Evolutionary conservation across 1,140 invertebrate genomes (phyloP).

Genomic region (Penaeus vannamei): DNA sequence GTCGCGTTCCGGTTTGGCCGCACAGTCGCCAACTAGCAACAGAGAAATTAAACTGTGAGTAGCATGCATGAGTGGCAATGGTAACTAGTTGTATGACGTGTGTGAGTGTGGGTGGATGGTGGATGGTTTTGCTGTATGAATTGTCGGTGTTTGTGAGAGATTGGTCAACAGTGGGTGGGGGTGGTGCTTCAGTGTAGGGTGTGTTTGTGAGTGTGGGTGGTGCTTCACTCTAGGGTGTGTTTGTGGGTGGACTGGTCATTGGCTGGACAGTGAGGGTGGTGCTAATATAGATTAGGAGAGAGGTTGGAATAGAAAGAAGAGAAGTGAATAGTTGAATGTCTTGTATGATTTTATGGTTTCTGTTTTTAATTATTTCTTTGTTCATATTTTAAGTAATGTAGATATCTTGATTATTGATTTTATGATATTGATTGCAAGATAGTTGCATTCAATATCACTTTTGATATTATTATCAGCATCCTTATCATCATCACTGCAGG

Average conservation of each 20-base stretch:
- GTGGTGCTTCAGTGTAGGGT: too few species aligned
- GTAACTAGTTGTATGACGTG: background rate
- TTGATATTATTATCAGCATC: background rate
- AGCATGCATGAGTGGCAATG: background rate
- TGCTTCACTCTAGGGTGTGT: too few species aligned
- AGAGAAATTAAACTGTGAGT: slow-evolving; percentile 64
- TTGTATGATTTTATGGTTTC: too few species aligned
- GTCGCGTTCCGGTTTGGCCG: slow-evolving; percentile 73
- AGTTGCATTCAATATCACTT: too few species aligned
- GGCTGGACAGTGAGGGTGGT: too few species aligned
- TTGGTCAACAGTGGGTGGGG: too few species aligned
- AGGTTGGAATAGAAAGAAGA: too few species aligned
- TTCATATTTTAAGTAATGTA: background rate
- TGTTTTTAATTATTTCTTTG: background rate
- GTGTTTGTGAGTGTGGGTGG: too few species aligned
- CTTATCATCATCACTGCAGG: slow-evolving; percentile 10
- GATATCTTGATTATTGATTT: background rate
- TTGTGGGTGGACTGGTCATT: too few species aligned
- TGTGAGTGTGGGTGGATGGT: slow-evolving; percentile 23
- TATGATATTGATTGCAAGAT: background rate
- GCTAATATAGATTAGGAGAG: too few species aligned
- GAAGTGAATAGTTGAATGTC: too few species aligned
- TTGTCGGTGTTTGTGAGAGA: too few species aligned
- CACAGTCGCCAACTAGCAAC: slow-evolving; percentile 60
- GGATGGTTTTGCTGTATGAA: background rate